Base-by-base conservation (phyloP, 2,888 invertebrate genomes). In the Xanthorhoe designata region DNA sequence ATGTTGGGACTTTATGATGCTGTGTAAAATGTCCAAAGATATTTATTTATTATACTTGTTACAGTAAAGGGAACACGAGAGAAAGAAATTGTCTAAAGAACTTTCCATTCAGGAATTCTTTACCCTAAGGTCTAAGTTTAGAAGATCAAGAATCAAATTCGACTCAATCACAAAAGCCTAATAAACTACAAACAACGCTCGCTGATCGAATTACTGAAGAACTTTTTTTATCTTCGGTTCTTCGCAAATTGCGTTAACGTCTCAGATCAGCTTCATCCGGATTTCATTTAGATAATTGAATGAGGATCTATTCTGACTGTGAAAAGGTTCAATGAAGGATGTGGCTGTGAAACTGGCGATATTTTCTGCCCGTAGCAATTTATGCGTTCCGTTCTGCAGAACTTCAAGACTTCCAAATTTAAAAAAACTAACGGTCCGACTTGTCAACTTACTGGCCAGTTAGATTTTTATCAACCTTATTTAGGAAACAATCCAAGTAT, bases 201-300 rank as follows among this genome's bases (percentile, higher is more conserved):
- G 58, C 29, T 56, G 72, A 72, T 76, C 77, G 78, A 80, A 84
- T 85, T 74, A 76, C 76, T 80, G 78, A 70, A 75, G 78, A 85
- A 82, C 78, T 84, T 85, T 82, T 78, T 74, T 79, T 76, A 72
- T 77, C 74, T 77, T 79, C 75, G 75, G 84, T 81, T 82, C 81
- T 77, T 80, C 79, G 81, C 86, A 90, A 92, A 91, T 90, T 85
- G 89, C 83, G 88, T 92, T 91, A 91, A 86, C 89, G 83, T 83
- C 81, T 79, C 79, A 76, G 87, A 90, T 90, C 89, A 85, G 83
- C 81, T 84, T 85, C 85, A 89, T 88, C 89, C 87, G 86, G 89
- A 90, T 92, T 92, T 90, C 89, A 91, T 92, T 92, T 89, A 89
- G 91, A 89, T 92, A 92, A 92, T 92, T 91, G 90, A 92, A 92